A percentile compares a stretch with the other conserved stretches of the same genome.
Conservation (phyloP, 2,113 vertebrate genomes). For the Ranitomeya imitator region DNA sequence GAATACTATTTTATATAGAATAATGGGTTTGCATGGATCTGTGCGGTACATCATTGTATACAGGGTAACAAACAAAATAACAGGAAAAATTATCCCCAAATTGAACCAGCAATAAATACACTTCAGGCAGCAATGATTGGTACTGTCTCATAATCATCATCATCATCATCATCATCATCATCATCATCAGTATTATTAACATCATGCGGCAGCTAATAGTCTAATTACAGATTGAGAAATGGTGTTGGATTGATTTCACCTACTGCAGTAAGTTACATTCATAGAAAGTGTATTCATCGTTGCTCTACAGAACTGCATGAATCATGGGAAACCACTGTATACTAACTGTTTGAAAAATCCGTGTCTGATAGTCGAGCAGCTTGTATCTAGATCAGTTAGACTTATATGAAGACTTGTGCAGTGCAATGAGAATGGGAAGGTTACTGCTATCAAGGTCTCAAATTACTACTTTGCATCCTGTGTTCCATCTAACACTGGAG, state of each 20-base stretch:
- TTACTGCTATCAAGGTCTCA: background rate
- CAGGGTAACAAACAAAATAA: constrained; percentile 84
- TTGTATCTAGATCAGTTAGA: constrained; percentile 77
- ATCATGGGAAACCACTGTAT: constrained; percentile 73
- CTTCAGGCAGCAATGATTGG: constrained; percentile 81
- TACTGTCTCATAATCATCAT: no score
- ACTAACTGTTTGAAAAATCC: constrained; percentile 65
- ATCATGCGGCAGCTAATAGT: constrained; percentile 86
- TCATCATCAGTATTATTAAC: constrained; percentile 81
- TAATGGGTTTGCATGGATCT: constrained; percentile 70
- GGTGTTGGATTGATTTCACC: constrained; percentile 76
- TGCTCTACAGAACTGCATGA: constrained; percentile 73
- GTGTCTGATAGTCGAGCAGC: constrained; percentile 87
- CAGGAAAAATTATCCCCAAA: constrained; percentile 80
- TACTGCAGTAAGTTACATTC: constrained; percentile 78
- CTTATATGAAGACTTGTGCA: constrained; percentile 64
- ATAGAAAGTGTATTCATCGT: constrained; percentile 75
- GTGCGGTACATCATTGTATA: constrained; percentile 84
- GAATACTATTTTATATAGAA: constrained; percentile 77
- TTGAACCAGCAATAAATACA: constrained; percentile 81
- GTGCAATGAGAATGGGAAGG: background rate
- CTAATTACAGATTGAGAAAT: constrained; percentile 76
- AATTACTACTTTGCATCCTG: background rate
- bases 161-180: background rate
- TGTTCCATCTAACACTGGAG: constrained; percentile 11